A percentile compares a stretch with the other conserved stretches of the same genome.
Evolutionary conservation across 2,888 invertebrate species (phyloP).

Genomic region (Apoderus coryli): DNA sequence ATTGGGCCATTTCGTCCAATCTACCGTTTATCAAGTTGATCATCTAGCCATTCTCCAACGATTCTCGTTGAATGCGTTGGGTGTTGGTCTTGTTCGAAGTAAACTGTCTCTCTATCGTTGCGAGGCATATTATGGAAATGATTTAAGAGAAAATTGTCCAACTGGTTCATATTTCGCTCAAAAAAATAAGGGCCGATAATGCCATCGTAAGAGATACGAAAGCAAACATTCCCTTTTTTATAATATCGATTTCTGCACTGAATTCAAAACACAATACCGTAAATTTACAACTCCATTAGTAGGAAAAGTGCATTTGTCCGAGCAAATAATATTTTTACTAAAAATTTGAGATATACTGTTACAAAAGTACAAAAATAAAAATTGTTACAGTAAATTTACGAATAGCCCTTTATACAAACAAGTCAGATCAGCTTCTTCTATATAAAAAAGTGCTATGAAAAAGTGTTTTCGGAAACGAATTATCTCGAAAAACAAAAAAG

Average conservation of each 20-base stretch:
- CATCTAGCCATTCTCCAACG: constrained; percentile 1
- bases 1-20: constrained; percentile 2
- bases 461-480: no score
- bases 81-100: constrained; percentile 1
- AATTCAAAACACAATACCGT: constrained; percentile 2
- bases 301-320: constrained; percentile 3
- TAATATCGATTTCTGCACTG: constrained; percentile 2
- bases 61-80: constrained; percentile 3
- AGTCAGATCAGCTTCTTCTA: no score
- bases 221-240: constrained; percentile 1
- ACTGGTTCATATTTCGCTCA: constrained; percentile 3
- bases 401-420: no score
- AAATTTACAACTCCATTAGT: constrained; percentile 2
- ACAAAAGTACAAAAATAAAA: no score
- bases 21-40: background rate
- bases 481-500: no score
- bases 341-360: background rate
- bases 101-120: constrained; percentile 2
- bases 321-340: constrained; percentile 2
- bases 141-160: constrained; percentile 3
- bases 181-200: constrained; percentile 2
- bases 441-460: no score
- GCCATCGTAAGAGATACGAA: constrained; percentile 1
- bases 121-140: constrained; percentile 1
- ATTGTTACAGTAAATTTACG: no score